Conservation (phyloP, 2,888 invertebrate genomes). For the Portevinia maculata region DNA sequence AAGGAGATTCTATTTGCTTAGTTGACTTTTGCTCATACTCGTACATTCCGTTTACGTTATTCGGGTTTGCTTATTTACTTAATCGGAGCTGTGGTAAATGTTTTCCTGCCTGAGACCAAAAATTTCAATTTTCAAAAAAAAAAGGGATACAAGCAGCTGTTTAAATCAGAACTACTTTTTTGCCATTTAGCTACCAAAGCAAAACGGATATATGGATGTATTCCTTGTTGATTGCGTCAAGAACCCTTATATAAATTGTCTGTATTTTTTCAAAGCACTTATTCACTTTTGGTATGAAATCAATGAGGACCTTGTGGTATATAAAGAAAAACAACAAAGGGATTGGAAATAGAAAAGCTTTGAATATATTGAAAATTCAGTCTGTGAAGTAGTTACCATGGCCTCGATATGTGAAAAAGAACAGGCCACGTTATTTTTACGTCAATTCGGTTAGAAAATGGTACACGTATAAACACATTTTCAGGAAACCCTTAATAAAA, state of each 20-base stretch:
- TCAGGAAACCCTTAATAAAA: constrained; percentile 8
- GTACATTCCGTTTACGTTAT: constrained; percentile 47
- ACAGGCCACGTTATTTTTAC: no score
- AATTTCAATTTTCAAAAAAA: neutral
- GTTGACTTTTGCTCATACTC: constrained; percentile 45
- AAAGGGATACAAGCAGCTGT: constrained; percentile 19
- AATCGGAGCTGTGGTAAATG: neutral
- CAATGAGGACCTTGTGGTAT: constrained; percentile 17
- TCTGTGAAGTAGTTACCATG: no score
- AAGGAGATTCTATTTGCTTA: constrained; percentile 48
- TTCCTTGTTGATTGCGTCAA: constrained; percentile 18
- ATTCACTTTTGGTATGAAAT: constrained; percentile 45
- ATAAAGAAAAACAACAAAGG: constrained; percentile 4
- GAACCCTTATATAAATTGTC: constrained; percentile 40
- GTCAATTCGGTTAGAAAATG: no score
- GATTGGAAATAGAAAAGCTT: constrained; percentile 7
- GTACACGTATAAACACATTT: no score
- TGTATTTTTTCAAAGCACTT: constrained; percentile 30
- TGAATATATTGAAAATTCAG: constrained; percentile 19
- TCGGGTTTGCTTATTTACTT: neutral
- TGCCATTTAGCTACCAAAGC: constrained; percentile 15
- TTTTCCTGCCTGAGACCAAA: neutral
- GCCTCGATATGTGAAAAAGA: no score
- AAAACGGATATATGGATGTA: neutral
- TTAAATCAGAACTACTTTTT: constrained; percentile 11